These are phyloP conservation scores for Rhamphomyia laevipes DNA, from an alignment of 2,888 invertebrate genomes.

Conservation along the genomic window DNA sequence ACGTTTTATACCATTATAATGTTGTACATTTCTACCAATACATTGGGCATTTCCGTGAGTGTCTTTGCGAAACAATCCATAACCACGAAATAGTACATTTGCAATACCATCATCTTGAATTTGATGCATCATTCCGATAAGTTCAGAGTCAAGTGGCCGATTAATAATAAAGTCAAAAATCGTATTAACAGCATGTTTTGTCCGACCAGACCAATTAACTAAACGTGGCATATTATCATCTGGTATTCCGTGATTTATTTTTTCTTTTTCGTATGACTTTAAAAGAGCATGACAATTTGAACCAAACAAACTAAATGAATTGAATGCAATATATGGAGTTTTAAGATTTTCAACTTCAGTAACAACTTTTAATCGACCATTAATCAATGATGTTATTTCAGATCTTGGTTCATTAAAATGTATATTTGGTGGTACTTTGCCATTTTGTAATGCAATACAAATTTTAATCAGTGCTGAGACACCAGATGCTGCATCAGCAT, in stretches of 20 bases:
- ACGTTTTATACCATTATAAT: constrained; percentile 47
- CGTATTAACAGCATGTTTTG: constrained; percentile 53
- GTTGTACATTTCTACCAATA: constrained; percentile 41
- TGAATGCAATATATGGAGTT: constrained; percentile 64
- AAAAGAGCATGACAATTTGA: constrained; percentile 46
- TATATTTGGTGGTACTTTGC: constrained; percentile 68
- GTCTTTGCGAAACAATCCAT: constrained; percentile 37
- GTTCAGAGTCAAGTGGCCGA: constrained; percentile 46
- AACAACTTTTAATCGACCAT: constrained; percentile 54
- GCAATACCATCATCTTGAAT: constrained; percentile 42
- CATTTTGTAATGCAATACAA: constrained; percentile 63
- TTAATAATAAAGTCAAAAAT: constrained; percentile 49
- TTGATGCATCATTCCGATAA: constrained; percentile 43
- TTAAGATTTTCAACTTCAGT: constrained; percentile 54
- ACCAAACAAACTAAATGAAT: constrained; percentile 86
- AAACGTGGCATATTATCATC: constrained; percentile 54
- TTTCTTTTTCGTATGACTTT: constrained; percentile 15
- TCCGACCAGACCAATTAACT: constrained; percentile 61
- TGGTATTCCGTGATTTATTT: constrained; percentile 42
- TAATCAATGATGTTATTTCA: constrained; percentile 44
- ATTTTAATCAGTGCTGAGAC: constrained; percentile 68
- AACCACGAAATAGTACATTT: constrained; percentile 62
- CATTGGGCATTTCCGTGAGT: constrained; percentile 20
- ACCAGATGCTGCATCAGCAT: constrained; percentile 72
- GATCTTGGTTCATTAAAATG: constrained; percentile 52